A percentile compares a stretch with the other conserved stretches of the same genome.
Conservation (phyloP, 1,140 invertebrate genomes). For the Acromyrmex heyeri region DNA sequence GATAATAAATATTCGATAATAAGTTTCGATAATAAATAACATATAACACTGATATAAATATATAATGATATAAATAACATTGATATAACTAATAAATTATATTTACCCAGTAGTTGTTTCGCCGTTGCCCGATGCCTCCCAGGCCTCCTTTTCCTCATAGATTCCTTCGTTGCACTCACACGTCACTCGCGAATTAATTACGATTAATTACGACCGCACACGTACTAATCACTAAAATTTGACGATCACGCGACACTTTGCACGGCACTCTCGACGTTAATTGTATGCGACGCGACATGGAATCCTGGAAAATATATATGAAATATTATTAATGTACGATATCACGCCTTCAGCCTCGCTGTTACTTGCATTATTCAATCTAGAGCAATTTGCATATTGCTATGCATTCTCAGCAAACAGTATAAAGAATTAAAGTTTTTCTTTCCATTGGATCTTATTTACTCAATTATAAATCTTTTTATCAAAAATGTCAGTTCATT, state of each 20-base stretch:
- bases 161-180: neutral
- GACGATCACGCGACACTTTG: neutral
- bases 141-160: neutral
- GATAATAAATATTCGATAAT: no score
- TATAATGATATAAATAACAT: no score
- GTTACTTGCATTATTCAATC: neutral
- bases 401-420: neutral
- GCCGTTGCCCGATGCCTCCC: neutral
- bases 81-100: neutral
- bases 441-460: no score
- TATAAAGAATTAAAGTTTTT: neutral
- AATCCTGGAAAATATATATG: neutral
- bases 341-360: neutral
- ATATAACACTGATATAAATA: neutral
- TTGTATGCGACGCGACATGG: neutral
- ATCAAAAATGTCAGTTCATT: no score
- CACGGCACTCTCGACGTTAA: neutral
- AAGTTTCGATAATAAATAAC: neutral
- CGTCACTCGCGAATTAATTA: constrained; percentile 1
- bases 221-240: neutral
- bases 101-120: neutral
- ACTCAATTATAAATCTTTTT: no score
- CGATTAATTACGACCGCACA: constrained; percentile 17
- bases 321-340: constrained; percentile 16
- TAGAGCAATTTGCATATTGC: neutral